Evolutionary conservation across 2,113 vertebrate genomes (phyloP), one percentile per base, ranked within the genome.

Genomic region (Baryphthengus martii): DNA sequence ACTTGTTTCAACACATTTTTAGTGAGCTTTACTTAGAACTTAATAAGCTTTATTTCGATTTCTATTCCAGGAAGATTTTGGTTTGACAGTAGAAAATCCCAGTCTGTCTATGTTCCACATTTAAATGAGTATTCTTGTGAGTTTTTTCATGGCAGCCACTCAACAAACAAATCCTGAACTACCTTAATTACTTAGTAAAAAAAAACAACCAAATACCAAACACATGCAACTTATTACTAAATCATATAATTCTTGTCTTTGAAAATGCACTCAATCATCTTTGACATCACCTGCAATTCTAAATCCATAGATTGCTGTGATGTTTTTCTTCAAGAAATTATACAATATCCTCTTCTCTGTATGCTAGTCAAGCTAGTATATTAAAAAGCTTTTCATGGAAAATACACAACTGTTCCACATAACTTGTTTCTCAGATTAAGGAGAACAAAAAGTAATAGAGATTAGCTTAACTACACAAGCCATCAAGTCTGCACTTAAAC

Each of bases 1-100:
- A 65, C 45, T 94, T 68, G 13, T 85, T 95, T 90, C 88, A 95
- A 82, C 53, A 82, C 45, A 61, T 72, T 86, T 59, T 71, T 85
- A 73, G 13, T 83, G 52, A 79, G n/a, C 37, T 85, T 91, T 90
- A 62, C 39, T 91, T 75, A 63, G 65, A 87, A 71, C 17, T 91
- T 52, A 50, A 0, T 71, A 68, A 86, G 40, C 59, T 94, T 88
- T 90, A 70, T 79, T 91, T 83, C 63, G 58, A 6, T 19, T 94
- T 44, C 55, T 40, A 33, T 83, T 93, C 49, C 68, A 73, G 40
- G 40, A 93, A 76, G 44, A 20, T 91, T 93, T 88, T 61, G 11
- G 13, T 8, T 88, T 88, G 44, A 72, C 62, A 68, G 31, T 40
- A 68, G 47, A 65, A 75, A 91, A 56, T 55, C 6, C 14, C 33